phyloP scores from a whole-genome alignment of 1,140 invertebrate genomes.

The Euglossa dilemma region DNA sequence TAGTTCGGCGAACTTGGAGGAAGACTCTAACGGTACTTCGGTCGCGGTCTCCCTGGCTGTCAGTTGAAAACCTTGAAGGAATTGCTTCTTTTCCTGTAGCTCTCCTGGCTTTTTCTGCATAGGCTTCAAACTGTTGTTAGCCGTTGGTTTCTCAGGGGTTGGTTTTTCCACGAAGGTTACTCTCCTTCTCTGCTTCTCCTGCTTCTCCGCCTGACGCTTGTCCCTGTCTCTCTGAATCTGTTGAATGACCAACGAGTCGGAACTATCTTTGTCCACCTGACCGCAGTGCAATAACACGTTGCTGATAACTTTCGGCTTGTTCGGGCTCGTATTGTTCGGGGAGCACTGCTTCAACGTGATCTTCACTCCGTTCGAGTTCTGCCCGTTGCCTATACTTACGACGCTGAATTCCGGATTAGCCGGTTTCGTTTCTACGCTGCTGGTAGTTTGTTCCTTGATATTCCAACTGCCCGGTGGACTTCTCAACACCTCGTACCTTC shows the following conservation, averaged over 20 bases:
- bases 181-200: conserved; percentile 72
- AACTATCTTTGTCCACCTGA: conserved; percentile 57
- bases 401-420: conserved; percentile 75
- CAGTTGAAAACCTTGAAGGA: conserved; percentile 74
- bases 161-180: conserved; percentile 71
- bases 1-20: background rate
- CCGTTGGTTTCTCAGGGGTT: conserved; percentile 25
- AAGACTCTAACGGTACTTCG: background rate
- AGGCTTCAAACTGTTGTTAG: conserved; percentile 33
- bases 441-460: conserved; percentile 22
- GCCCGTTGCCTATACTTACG: conserved; percentile 72
- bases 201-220: conserved; percentile 43
- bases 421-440: conserved; percentile 47
- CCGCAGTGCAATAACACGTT: conserved; percentile 70
- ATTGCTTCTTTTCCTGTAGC: conserved; percentile 74
- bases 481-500: conserved; percentile 74
- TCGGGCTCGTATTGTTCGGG: conserved; percentile 51
- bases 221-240: conserved; percentile 48
- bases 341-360: conserved; percentile 77
- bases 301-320: conserved; percentile 74
- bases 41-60: conserved; percentile 56
- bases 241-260: conserved; percentile 32
- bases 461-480: conserved; percentile 19
- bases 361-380: conserved; percentile 76
- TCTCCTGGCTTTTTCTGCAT: conserved; percentile 66